Conservation (phyloP, 2,888 invertebrate species). For the Drosophila neonasuta region DNA sequence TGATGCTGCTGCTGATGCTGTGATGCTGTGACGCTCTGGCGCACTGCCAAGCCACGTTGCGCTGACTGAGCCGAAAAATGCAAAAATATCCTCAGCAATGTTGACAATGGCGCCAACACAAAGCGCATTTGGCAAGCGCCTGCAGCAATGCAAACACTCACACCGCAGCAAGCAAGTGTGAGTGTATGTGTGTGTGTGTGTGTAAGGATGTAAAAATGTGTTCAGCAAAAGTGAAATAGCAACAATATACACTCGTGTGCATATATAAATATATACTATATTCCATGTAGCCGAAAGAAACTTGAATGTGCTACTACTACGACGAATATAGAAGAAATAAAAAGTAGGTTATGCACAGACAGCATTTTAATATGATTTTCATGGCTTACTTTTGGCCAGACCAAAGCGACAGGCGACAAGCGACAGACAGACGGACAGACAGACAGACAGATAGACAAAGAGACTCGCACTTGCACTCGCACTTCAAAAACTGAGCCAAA, state of each 20-base stretch:
- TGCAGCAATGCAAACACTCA: slow-evolving; percentile 65
- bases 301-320: slow-evolving; percentile 32
- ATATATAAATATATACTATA: slow-evolving; percentile 20
- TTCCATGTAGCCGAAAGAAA: slow-evolving; percentile 20
- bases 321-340: slow-evolving; percentile 49
- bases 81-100: slow-evolving; percentile 70
- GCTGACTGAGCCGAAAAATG: slow-evolving; percentile 76
- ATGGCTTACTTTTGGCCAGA: slow-evolving; percentile 60
- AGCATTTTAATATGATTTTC: slow-evolving; percentile 78
- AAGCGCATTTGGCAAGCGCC: slow-evolving; percentile 78
- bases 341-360: slow-evolving; percentile 71
- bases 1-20: not conserved
- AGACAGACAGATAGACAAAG: slow-evolving; percentile 15
- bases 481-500: slow-evolving; percentile 45
- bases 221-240: slow-evolving; percentile 75
- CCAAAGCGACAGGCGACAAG: slow-evolving; percentile 24
- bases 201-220: slow-evolving; percentile 44
- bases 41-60: slow-evolving; percentile 68
- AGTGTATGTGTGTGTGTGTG: slow-evolving; percentile 12
- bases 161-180: slow-evolving; percentile 19
- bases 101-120: slow-evolving; percentile 73
- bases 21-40: slow-evolving; percentile 32
- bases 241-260: slow-evolving; percentile 47
- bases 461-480: slow-evolving; percentile 33
- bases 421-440: slow-evolving; percentile 16